Evolutionary conservation across 2,888 invertebrate species (phyloP).

Genomic region (Agriotes lineatus): DNA sequence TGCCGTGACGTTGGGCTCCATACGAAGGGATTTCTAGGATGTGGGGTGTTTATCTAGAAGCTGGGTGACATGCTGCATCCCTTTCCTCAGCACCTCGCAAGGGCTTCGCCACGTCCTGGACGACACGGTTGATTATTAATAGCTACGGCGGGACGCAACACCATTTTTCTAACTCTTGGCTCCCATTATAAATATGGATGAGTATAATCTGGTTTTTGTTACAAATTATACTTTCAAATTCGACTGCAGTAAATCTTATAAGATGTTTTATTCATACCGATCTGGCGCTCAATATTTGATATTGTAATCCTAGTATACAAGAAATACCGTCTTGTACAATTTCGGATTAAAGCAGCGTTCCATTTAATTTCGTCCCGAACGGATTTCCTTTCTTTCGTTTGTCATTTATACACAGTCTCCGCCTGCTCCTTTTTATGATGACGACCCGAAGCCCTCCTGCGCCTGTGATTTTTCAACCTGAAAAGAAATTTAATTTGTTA

Average conservation of each 20-base stretch:
- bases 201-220: slow-evolving; percentile 50
- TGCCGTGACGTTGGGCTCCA: slow-evolving; percentile 62
- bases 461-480: slow-evolving; percentile 38
- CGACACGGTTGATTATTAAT: neutral
- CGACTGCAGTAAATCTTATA: slow-evolving; percentile 40
- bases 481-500: slow-evolving; percentile 54
- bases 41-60: slow-evolving; percentile 21
- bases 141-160: slow-evolving; percentile 14
- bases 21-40: slow-evolving; percentile 56
- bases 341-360: slow-evolving; percentile 17
- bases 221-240: slow-evolving; percentile 52
- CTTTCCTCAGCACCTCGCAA: neutral
- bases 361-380: slow-evolving; percentile 20
- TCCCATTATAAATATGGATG: slow-evolving; percentile 51
- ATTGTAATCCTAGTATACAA: slow-evolving; percentile 27
- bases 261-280: slow-evolving; percentile 51
- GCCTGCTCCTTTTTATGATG: slow-evolving; percentile 9
- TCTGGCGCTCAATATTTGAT: slow-evolving; percentile 39
- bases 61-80: slow-evolving; percentile 2
- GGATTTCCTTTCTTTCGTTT: slow-evolving; percentile 22
- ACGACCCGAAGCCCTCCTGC: slow-evolving; percentile 1
- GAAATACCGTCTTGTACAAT: slow-evolving; percentile 10
- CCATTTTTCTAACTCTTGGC: slow-evolving; percentile 34
- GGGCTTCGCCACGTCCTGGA: neutral
- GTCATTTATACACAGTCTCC: slow-evolving; percentile 15